These are phyloP conservation scores for Copidosoma aretas DNA, from an alignment of 2,888 invertebrate genomes.

Conservation along the genomic window DNA sequence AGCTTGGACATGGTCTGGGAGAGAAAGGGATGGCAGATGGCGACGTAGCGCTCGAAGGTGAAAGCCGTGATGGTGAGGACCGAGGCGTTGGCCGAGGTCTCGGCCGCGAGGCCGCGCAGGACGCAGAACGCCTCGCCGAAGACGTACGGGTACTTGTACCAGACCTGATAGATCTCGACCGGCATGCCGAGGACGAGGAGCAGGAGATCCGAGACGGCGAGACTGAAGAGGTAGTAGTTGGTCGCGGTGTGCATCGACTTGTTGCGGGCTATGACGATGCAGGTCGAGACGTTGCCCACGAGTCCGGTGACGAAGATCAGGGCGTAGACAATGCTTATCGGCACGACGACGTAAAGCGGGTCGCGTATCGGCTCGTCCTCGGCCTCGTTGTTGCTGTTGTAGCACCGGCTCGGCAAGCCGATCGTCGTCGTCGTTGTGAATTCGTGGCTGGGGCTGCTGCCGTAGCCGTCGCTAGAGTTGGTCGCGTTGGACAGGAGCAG, in stretches of 20 bases:
- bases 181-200: constrained; percentile 69
- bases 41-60: constrained; percentile 75
- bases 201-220: constrained; percentile 70
- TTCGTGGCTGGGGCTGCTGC: no score
- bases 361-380: constrained; percentile 54
- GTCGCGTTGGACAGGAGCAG: not conserved
- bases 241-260: constrained; percentile 73
- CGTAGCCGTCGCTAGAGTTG: not conserved
- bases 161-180: constrained; percentile 65
- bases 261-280: constrained; percentile 70
- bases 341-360: constrained; percentile 61
- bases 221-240: constrained; percentile 71
- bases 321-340: constrained; percentile 66
- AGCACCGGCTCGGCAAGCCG: not conserved
- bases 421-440: not conserved
- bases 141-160: constrained; percentile 64
- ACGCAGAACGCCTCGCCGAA: constrained; percentile 69
- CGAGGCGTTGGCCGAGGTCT: constrained; percentile 66
- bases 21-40: constrained; percentile 74
- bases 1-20: constrained; percentile 87
- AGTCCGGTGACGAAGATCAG: constrained; percentile 68
- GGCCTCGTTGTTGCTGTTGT: not conserved
- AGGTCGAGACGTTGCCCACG: constrained; percentile 70
- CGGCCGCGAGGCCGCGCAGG: constrained; percentile 64
- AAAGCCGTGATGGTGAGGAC: constrained; percentile 72